phyloP scores from a whole-genome alignment of 1,140 invertebrate species.

The Pissodes strobi region DNA sequence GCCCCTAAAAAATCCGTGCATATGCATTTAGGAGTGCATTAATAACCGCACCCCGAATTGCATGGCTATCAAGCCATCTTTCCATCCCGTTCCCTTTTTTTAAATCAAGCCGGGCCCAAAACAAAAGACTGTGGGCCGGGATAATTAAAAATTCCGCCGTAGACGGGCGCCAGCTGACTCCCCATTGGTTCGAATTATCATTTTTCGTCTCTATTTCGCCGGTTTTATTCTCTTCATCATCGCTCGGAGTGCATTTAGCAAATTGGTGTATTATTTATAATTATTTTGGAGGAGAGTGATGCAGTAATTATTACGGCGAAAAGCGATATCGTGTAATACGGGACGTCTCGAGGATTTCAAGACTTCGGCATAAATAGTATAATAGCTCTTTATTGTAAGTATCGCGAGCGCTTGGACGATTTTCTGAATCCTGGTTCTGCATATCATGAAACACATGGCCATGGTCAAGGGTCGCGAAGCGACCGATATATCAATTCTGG shows the following conservation, averaged over 20 bases:
- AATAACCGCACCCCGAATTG: constrained; percentile 29
- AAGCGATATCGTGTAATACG: too few relatives aligned
- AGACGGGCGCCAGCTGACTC: constrained; percentile 13
- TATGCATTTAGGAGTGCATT: constrained; percentile 32
- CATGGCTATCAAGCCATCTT: constrained; percentile 33
- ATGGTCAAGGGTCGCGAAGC: too few relatives aligned
- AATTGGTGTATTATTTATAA: constrained; percentile 38
- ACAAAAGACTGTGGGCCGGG: constrained; percentile 53
- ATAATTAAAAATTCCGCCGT: constrained; percentile 54
- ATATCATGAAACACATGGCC: too few relatives aligned
- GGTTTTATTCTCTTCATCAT: constrained; percentile 7
- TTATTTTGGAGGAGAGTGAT: constrained; percentile 21
- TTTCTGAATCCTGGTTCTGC: too few relatives aligned
- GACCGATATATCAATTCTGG: too few relatives aligned
- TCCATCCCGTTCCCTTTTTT: constrained; percentile 36
- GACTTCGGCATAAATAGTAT: too few relatives aligned
- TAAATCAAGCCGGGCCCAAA: constrained; percentile 49
- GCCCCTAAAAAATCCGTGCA: too few relatives aligned
- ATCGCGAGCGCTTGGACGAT: too few relatives aligned
- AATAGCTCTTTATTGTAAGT: too few relatives aligned
- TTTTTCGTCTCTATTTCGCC: constrained; percentile 16
- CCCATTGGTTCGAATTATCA: constrained; percentile 26
- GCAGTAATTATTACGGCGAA: constrained; percentile 22
- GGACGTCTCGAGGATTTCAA: background rate
- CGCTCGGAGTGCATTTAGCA: constrained; percentile 25